Conservation (phyloP, 2,888 invertebrate species). For the Oithona nana region DNA sequence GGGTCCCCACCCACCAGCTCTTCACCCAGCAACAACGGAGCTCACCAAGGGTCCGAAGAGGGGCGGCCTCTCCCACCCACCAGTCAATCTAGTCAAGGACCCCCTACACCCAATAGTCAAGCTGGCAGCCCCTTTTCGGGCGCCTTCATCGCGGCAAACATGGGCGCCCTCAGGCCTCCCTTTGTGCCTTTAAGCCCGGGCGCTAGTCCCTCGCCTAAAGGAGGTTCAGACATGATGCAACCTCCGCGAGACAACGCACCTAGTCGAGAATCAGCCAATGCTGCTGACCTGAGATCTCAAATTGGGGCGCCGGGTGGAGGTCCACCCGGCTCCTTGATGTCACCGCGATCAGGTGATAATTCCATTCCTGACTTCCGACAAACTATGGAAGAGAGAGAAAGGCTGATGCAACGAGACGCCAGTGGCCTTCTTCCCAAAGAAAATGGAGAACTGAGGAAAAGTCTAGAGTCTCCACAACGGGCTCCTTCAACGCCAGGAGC, state of each 20-base stretch:
- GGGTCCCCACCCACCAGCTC: slow-evolving; percentile 12
- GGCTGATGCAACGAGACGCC: neutral
- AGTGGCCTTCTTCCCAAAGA: neutral
- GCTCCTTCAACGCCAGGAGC: too few species aligned
- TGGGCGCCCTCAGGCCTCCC: slow-evolving; percentile 20
- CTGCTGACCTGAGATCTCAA: neutral
- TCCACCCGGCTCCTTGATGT: neutral
- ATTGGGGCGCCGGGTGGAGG: neutral
- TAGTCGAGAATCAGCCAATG: neutral
- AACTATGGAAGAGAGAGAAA: neutral
- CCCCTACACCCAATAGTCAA: slow-evolving; percentile 17
- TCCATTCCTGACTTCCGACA: neutral
- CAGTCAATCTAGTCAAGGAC: slow-evolving; percentile 12
- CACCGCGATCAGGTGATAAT: neutral
- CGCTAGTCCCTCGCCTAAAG: slow-evolving; percentile 19
- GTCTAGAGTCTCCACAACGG: slow-evolving; percentile 1
- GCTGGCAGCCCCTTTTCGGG: slow-evolving; percentile 22
- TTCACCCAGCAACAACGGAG: slow-evolving; percentile 18
- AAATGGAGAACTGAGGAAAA: neutral
- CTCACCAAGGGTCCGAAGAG: slow-evolving; percentile 8
- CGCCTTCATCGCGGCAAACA: slow-evolving; percentile 23
- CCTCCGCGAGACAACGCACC: neutral
- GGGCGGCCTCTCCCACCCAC: slow-evolving; percentile 17
- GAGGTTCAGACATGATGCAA: neutral
- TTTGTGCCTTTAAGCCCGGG: slow-evolving; percentile 20